Conservation (phyloP, 2,113 vertebrate species). For the Dipodomys stephensi region DNA sequence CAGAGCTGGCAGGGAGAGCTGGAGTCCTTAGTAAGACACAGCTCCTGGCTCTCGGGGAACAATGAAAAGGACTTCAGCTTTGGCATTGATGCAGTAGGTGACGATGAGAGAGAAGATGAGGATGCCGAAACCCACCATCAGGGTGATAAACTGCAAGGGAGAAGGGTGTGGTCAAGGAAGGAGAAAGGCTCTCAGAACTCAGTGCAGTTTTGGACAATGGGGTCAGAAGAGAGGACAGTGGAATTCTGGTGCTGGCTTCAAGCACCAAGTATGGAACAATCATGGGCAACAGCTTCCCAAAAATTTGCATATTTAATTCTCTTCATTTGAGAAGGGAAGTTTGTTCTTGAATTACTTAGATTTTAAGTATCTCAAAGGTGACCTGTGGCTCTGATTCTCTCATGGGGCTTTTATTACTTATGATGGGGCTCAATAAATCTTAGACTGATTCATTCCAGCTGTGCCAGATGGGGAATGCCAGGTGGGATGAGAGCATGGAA, state of each 20-base stretch:
- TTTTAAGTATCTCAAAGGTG: not conserved
- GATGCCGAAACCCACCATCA: conserved; percentile 90
- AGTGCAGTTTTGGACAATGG: not conserved
- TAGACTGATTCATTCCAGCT: not conserved
- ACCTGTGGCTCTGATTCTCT: not conserved
- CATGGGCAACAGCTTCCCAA: not conserved
- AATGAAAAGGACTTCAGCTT: conserved; percentile 94
- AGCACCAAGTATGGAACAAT: not conserved
- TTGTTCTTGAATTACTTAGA: not conserved
- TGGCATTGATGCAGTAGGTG: conserved; percentile 94
- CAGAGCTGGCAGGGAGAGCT: not conserved
- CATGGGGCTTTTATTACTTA: not conserved
- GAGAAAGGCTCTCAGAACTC: conserved; percentile 25
- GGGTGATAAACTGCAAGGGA: conserved; percentile 90
- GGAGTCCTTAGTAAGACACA: conserved; percentile 90
- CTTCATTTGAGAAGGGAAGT: not conserved
- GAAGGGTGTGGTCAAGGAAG: not conserved
- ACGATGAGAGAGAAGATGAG: conserved; percentile 90
- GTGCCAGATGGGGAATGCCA: not conserved
- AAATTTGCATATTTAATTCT: not conserved
- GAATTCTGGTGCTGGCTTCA: not conserved
- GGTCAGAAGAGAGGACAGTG: not conserved
- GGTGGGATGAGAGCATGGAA: not conserved
- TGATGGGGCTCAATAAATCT: not conserved
- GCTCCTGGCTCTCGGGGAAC: conserved; percentile 86